phyloP scores from a whole-genome alignment of 2,797 vertebrate genomes.

The Gymnopithys bicolor region DNA sequence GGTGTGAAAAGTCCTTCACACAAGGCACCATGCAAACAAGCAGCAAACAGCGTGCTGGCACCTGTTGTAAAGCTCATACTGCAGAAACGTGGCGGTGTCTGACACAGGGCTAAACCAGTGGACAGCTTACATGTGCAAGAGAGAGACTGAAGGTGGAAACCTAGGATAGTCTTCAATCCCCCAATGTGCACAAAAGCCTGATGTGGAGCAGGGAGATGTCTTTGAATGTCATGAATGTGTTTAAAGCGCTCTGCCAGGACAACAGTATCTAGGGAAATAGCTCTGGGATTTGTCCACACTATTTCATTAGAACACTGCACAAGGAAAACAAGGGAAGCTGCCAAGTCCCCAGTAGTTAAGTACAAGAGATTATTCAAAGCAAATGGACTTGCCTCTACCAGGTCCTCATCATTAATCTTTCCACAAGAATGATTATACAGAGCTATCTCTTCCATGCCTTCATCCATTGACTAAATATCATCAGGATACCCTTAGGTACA shows the following conservation, averaged over 20 bases:
- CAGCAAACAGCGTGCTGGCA: neutral
- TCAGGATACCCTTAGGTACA: neutral
- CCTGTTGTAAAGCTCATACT: neutral
- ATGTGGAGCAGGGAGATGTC: neutral
- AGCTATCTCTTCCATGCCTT: neutral
- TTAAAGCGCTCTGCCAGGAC: neutral
- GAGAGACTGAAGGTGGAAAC: neutral
- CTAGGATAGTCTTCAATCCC: neutral
- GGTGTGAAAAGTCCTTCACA: neutral
- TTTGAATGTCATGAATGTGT: neutral
- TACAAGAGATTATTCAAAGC: neutral
- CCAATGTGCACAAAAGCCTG: neutral
- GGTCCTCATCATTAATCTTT: neutral
- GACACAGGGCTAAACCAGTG: fast-evolving
- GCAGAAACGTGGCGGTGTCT: neutral
- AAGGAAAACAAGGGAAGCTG: neutral
- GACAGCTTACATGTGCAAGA: neutral
- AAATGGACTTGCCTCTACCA: neutral
- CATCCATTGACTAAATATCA: neutral
- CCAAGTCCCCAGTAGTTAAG: neutral
- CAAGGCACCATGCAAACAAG: neutral
- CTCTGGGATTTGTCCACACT: neutral
- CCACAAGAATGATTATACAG: neutral
- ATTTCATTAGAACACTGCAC: neutral
- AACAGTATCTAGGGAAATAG: neutral